These are phyloP conservation scores for Myoxocephalus aenaeus DNA, from an alignment of 2,797 vertebrate genomes.

Conservation along the genomic window DNA sequence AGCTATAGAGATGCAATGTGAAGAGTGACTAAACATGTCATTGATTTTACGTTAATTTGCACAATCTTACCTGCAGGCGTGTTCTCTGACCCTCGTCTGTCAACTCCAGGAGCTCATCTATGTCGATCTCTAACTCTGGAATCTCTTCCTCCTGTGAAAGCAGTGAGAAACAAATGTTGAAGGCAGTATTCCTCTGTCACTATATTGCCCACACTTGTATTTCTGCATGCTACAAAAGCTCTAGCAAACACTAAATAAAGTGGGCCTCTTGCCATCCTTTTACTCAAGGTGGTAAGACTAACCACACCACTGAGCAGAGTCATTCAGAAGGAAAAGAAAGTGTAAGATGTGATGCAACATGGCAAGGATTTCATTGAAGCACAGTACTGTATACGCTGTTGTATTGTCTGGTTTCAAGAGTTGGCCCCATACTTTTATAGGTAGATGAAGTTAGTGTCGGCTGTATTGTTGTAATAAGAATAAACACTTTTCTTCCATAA, in stretches of 20 bases:
- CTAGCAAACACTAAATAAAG: background rate
- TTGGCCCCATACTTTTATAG: background rate
- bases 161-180: constrained; percentile 23
- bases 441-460: background rate
- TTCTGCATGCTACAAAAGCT: constrained; percentile 14
- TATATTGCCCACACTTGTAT: background rate
- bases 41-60: background rate
- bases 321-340: constrained; percentile 25
- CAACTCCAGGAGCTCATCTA: constrained; percentile 95
- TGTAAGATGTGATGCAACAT: constrained; percentile 25
- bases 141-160: constrained; percentile 85
- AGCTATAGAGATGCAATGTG: background rate
- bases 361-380: constrained; percentile 8
- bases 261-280: constrained; percentile 18
- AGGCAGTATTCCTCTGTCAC: constrained; percentile 5
- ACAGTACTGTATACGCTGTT: background rate
- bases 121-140: constrained; percentile 94
- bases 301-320: constrained; percentile 26
- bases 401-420: background rate
- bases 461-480: background rate
- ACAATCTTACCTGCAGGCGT: constrained; percentile 87
- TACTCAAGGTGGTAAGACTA: background rate
- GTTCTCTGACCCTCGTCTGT: constrained; percentile 91
- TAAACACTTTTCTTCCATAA: constrained; percentile 17
- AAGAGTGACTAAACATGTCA: background rate